These are phyloP conservation scores for Drosophila infuscata DNA, from an alignment of 2,888 invertebrate genomes.

Conservation along the genomic window DNA sequence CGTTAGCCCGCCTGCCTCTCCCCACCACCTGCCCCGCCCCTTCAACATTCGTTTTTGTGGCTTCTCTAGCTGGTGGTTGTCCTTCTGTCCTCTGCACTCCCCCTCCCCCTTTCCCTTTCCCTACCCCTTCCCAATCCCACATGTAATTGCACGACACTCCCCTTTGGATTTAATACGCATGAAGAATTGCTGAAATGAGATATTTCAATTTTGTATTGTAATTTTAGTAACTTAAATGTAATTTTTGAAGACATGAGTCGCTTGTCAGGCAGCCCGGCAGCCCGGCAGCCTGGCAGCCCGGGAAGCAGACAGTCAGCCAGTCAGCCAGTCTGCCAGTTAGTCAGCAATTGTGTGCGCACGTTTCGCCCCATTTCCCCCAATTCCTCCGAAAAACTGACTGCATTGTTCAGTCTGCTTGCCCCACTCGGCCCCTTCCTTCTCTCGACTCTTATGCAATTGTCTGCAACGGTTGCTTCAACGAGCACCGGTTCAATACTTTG, in stretches of 20 bases:
- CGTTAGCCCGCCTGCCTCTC: constrained; percentile 61
- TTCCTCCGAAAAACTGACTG: not conserved
- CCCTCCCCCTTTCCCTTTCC: not conserved
- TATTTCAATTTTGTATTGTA: constrained; percentile 79
- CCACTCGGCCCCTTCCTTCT: not conserved
- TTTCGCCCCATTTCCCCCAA: not conserved
- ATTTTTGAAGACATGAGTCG: constrained; percentile 72
- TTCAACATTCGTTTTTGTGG: constrained; percentile 36
- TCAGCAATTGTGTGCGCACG: constrained; percentile 50
- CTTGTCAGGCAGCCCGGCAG: constrained; percentile 19
- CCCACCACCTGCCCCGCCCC: not conserved
- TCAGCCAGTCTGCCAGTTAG: constrained; percentile 5
- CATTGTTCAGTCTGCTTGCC: constrained; percentile 12
- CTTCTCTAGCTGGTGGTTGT: constrained; percentile 47
- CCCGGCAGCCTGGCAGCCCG: not conserved
- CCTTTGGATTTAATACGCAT: constrained; percentile 60
- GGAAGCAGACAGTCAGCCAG: not conserved
- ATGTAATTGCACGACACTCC: constrained; percentile 44
- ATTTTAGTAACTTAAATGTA: constrained; percentile 75
- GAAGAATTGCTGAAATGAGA: constrained; percentile 76
- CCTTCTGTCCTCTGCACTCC: constrained; percentile 11
- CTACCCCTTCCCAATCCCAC: not conserved
- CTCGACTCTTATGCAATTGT: constrained; percentile 40
- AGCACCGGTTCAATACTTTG: constrained; percentile 52
- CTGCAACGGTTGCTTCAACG: constrained; percentile 24